These are phyloP conservation scores for Drosophila kanapiae DNA, from an alignment of 1,140 invertebrate genomes.

Conservation along the genomic window DNA sequence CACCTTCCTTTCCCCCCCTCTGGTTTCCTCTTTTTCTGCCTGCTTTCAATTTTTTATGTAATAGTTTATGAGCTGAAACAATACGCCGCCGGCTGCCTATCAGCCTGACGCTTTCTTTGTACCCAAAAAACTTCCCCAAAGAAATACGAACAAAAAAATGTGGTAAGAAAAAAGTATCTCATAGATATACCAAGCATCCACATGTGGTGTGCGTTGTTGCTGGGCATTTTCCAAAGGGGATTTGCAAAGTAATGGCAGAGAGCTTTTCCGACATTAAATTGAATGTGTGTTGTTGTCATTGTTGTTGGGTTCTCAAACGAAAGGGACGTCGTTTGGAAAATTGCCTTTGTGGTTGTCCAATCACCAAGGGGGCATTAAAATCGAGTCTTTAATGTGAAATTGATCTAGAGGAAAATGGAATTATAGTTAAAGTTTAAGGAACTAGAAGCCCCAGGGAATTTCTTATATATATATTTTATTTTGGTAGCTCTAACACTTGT, in stretches of 20 bases:
- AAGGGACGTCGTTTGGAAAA: neutral
- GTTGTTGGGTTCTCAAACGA: slow-evolving; percentile 3
- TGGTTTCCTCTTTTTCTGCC: slow-evolving; percentile 15
- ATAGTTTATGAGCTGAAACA: slow-evolving; percentile 69
- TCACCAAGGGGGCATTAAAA: neutral
- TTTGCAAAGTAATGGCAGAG: slow-evolving; percentile 29
- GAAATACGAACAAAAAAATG: slow-evolving; percentile 6
- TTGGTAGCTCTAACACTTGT: neutral
- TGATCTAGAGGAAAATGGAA: neutral
- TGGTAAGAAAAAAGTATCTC: slow-evolving; percentile 42
- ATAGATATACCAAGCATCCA: slow-evolving; percentile 38
- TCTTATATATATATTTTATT: neutral
- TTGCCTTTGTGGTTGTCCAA: neutral
- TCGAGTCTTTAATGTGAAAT: neutral
- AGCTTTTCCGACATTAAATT: slow-evolving; percentile 46
- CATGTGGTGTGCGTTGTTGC: slow-evolving; percentile 10
- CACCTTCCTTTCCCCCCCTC: slow-evolving; percentile 11
- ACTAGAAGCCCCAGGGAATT: neutral
- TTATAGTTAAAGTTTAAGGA: no score
- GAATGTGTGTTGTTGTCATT: slow-evolving; percentile 11
- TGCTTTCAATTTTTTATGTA: slow-evolving; percentile 73
- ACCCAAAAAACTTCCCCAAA: slow-evolving; percentile 39
- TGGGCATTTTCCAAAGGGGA: slow-evolving; percentile 24
- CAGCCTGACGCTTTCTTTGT: slow-evolving; percentile 54
- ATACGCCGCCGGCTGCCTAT: slow-evolving; percentile 47